Base-by-base conservation (phyloP, 2,888 invertebrate genomes). In the Acrobasis consociella region DNA sequence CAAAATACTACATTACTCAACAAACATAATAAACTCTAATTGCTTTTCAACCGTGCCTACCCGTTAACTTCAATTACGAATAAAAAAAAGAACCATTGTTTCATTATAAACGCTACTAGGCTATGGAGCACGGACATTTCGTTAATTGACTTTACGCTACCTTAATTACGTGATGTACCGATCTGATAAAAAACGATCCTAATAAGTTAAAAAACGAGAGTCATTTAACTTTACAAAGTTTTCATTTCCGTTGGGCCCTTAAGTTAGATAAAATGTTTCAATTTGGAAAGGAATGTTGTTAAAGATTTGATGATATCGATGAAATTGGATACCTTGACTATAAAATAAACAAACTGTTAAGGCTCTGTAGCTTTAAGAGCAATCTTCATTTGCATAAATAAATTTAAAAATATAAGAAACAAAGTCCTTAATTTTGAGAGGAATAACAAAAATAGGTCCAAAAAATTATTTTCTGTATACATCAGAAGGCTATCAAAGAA, bases 101-200 rank as follows among this genome's bases (percentile, higher is more conserved):
- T 79, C 74, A 78, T 78, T 73, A 76, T 73, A 74, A 72, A 75
- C 72, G 72, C 70, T 74, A 73, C 73, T 64, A 66, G 52, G 58
- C 60, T 53, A 77, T 76, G 79, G 77, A 87, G 58, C 50, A 77
- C 77, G 79, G 77, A 87, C 88, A 86, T 87, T 89, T 86, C 75
- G 86, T 89, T 89, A 90, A 91, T 91, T 91, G 89, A 84, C 78
- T 81, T 74, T 78, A 79, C 80, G 81, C 77, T 74, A 79, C 81
- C 85, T 87, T 88, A 88, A 89, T 90, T 89, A 89, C 83, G 80
- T 74, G 78, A 80, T 80, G 77, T 72, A 77, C 74, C 72, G 76
- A 82, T 81, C 81, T 70, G 82, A 81, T 78, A 81, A 82, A n/a
- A 71, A 65, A 62, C 61, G 22, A 42, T 46, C 38, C 55, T 15